Percentiles rank a stretch among this genome's conserved stretches.
Evolutionary conservation across 2,797 vertebrate genomes (phyloP).

Genomic region (Propithecus deckenii): DNA sequence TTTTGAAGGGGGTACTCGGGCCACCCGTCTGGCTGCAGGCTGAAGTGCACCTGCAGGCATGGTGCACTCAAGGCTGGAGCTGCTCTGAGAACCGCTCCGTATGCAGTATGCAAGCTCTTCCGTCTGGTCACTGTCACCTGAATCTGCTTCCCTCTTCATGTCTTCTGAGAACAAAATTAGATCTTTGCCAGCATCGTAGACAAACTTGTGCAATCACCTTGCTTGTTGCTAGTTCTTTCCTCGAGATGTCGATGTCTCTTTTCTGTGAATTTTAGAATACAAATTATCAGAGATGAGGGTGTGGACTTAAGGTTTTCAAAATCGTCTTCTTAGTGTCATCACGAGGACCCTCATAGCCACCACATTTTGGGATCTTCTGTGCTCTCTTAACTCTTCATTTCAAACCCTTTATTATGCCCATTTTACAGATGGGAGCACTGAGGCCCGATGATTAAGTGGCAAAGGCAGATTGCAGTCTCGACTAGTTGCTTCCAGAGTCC

Average conservation of each 20-base stretch:
- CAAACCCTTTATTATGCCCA: background rate
- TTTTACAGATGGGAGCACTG: background rate
- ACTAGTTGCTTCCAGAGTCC: background rate
- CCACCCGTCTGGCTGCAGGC: background rate
- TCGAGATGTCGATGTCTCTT: background rate
- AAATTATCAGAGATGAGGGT: background rate
- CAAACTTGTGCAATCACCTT: background rate
- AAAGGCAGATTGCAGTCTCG: background rate
- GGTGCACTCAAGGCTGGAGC: background rate
- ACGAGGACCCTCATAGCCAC: background rate
- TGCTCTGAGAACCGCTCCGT: background rate
- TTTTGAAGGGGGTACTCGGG: background rate
- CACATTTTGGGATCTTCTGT: background rate
- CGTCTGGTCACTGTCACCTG: background rate
- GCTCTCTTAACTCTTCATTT: background rate
- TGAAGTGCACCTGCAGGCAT: background rate
- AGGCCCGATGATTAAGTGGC: background rate
- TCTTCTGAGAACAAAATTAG: background rate
- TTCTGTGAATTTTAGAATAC: conserved; percentile 26
- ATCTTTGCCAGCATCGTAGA: background rate
- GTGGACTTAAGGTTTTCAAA: background rate
- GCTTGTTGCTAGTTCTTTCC: background rate
- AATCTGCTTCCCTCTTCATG: conserved; percentile 15
- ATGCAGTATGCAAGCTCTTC: background rate
- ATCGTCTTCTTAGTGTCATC: background rate